A percentile compares a stretch with the other conserved stretches of the same genome.
Conservation (phyloP, 2,797 vertebrate species). For the Muraenolepis orangiensis region DNA sequence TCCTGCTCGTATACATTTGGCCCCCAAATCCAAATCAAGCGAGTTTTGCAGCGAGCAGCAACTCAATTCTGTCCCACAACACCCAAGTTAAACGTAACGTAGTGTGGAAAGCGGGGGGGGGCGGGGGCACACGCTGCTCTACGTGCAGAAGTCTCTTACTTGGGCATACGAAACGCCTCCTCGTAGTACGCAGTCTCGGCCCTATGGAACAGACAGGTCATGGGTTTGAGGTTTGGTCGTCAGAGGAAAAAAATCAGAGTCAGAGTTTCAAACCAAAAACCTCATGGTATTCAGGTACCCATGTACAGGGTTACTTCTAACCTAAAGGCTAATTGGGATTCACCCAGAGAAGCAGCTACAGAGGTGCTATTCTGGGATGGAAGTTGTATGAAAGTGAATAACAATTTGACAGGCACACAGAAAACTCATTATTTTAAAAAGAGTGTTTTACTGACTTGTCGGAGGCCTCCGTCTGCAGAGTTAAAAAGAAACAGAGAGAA, state of each 20-base stretch:
- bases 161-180: slow-evolving; percentile 64
- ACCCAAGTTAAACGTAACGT: slow-evolving; percentile 5
- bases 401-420: slow-evolving; percentile 25
- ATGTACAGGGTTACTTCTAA: neutral
- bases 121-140: slow-evolving; percentile 35
- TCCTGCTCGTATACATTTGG: neutral
- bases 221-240: neutral
- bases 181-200: slow-evolving; percentile 68
- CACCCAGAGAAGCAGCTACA: neutral
- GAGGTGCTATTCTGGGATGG: neutral
- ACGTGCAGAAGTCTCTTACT: slow-evolving; percentile 72
- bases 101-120: slow-evolving; percentile 20
- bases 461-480: slow-evolving; percentile 84
- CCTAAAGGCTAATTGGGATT: neutral
- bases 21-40: neutral
- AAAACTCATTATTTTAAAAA: slow-evolving; percentile 26
- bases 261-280: neutral
- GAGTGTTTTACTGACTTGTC: slow-evolving; percentile 93
- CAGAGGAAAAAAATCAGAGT: slow-evolving; percentile 27
- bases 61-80: neutral
- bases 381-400: slow-evolving; percentile 9
- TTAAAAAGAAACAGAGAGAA: slow-evolving; percentile 54
- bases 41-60: neutral
- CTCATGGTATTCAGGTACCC: neutral
- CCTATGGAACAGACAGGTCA: slow-evolving; percentile 49